phyloP scores from a whole-genome alignment of 2,113 vertebrate genomes.

The Elephas maximus region DNA sequence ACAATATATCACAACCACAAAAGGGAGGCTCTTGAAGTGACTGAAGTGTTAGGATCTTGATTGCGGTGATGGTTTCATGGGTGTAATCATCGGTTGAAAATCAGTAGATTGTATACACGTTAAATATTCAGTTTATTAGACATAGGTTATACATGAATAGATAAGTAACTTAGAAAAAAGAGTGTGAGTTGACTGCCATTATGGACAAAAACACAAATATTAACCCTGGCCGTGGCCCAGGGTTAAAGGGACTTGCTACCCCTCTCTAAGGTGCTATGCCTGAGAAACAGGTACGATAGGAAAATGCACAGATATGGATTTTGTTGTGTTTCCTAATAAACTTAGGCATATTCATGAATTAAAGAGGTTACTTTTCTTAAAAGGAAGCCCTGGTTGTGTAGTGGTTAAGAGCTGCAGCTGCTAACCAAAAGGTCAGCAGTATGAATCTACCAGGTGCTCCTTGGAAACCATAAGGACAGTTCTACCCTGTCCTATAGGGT shows the following conservation, averaged over 20 bases:
- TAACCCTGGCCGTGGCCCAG: neutral
- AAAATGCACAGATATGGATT: neutral
- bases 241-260: neutral
- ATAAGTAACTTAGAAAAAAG: neutral
- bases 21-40: neutral
- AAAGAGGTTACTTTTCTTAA: slow-evolving; percentile 18
- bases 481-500: no score
- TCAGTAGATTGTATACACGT: neutral
- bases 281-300: neutral
- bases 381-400: neutral
- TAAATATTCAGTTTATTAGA: neutral
- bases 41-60: neutral
- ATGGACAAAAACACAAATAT: neutral
- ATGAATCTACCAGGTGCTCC: no score
- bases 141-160: neutral
- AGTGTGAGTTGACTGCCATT: neutral
- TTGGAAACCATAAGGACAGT: no score
- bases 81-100: neutral
- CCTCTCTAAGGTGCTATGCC: neutral
- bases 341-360: neutral
- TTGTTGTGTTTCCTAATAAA: neutral
- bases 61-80: neutral
- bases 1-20: neutral
- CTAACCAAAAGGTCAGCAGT: no score
- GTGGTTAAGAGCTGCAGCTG: no score